Conservation (phyloP, 2,888 invertebrate genomes). For the Apotomis betuletana region DNA sequence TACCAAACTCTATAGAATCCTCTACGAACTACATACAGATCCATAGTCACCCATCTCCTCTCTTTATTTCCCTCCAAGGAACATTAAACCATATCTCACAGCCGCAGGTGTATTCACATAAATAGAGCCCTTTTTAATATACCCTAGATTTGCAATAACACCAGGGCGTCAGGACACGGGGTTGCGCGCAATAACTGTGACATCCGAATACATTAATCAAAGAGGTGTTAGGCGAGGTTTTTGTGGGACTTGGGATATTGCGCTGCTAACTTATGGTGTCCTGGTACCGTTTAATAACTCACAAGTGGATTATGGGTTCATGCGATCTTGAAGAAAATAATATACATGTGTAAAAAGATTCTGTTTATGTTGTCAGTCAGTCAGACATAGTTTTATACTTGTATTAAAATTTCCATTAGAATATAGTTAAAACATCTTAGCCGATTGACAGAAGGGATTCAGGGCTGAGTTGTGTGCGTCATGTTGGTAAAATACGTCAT, state of each 20-base stretch:
- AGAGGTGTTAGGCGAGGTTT: conserved; percentile 54
- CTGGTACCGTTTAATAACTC: conserved; percentile 62
- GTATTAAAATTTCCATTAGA: too few relatives aligned
- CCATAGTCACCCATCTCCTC: conserved; percentile 45
- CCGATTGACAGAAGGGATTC: too few relatives aligned
- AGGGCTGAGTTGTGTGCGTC: too few relatives aligned
- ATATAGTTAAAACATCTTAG: too few relatives aligned
- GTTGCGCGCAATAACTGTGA: conserved; percentile 75
- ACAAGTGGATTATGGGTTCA: conserved; percentile 52
- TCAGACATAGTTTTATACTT: neutral
- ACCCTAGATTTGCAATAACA: conserved; percentile 81
- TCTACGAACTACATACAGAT: neutral
- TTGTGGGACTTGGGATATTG: conserved; percentile 73
- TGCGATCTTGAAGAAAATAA: conserved; percentile 33
- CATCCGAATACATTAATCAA: conserved; percentile 81
- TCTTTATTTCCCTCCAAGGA: conserved; percentile 42
- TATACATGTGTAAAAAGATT: neutral
- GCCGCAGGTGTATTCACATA: conserved; percentile 71
- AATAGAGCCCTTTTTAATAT: conserved; percentile 80
- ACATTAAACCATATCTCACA: conserved; percentile 48
- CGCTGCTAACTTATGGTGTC: conserved; percentile 71
- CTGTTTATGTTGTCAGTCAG: conserved; percentile 1
- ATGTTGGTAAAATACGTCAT: too few relatives aligned
- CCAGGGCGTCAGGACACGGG: conserved; percentile 65
- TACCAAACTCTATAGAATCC: too few relatives aligned